Evolutionary conservation across 2,888 invertebrate genomes (phyloP), one percentile per base, ranked within the genome.

Genomic region (Caprella mutica): DNA sequence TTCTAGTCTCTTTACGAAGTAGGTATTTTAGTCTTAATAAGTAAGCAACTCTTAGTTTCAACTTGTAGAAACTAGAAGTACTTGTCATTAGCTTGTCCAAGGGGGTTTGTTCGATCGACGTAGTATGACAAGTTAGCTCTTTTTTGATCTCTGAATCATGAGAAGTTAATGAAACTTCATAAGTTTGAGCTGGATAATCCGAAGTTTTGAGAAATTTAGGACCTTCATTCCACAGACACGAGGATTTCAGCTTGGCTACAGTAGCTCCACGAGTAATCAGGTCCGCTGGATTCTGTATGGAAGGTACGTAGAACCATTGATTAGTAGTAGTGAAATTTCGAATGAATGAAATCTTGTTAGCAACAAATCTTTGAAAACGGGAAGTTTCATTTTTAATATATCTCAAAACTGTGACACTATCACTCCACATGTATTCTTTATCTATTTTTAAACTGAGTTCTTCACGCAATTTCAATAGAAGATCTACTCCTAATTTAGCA

Each of bases 351-450:
- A 55, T 38, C 21, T 40, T 44, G 19, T 55, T 56, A 26, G 56
- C 27, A 6, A 57, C 52, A 52, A 53, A 57, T 9, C 21, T 17
- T 27, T 57, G 38, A 26, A 57, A 57, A 44, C 52, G 52, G 8
- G 9, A n/a, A 1, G 27, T n/a, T 2, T 43, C 52, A 29, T 57
- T 57, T 6, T 43, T 23, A 14, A 56, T 38, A 29, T 56, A 56
- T 8, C 51, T 23, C 8, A 56, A 12, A 5, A 52, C 52, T 12
- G 39, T 39, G 3, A 23, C 39, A 14, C 30, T 53, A 29, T 52
- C 52, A 23, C 52, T 54, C 52, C 57, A 57, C 21, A 57, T 53
- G n/a, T n/a, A n/a, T n/a, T n/a, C n/a, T n/a, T n/a, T n/a, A n/a
- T n/a, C 33, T 9, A 33, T 9, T 9, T 33, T 14, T 14, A 33